A percentile compares a stretch with the other conserved stretches of the same genome.
Evolutionary conservation across 1,140 invertebrate genomes (phyloP).

Genomic region (Popillia japonica): DNA sequence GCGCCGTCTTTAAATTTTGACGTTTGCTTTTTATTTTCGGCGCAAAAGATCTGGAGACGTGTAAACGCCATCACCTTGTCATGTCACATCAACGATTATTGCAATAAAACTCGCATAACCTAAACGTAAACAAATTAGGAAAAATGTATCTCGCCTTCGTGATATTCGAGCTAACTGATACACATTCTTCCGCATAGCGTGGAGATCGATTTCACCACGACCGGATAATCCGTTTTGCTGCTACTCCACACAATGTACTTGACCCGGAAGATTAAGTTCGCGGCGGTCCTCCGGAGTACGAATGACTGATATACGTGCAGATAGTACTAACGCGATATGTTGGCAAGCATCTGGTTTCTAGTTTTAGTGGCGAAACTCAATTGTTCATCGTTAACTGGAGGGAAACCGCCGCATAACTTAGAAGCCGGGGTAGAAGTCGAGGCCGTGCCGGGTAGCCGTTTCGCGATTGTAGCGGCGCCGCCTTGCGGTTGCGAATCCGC

Average conservation of each 20-base stretch:
- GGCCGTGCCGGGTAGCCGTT: not conserved
- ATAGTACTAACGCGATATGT: conserved; percentile 18
- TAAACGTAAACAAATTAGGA: no score
- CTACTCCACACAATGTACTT: conserved; percentile 1
- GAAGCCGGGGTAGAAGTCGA: not conserved
- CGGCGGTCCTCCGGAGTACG: not conserved
- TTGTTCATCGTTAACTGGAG: conserved; percentile 14
- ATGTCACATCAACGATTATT: no score
- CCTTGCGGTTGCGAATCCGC: not conserved
- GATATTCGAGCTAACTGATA: no score
- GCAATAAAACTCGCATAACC: no score
- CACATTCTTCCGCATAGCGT: not conserved
- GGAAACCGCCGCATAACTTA: conserved; percentile 5
- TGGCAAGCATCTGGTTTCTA: conserved; percentile 17
- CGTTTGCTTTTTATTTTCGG: no score
- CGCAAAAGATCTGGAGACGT: no score
- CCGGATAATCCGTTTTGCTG: not conserved
- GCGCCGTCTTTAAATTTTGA: not conserved
- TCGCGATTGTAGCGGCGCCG: not conserved
- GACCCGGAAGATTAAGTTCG: conserved; percentile 13
- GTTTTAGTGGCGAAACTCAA: conserved; percentile 17
- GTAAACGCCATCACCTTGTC: no score
- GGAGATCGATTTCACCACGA: not conserved
- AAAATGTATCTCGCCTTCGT: no score
- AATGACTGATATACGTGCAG: conserved; percentile 9